Evolutionary conservation across 1,140 invertebrate species (phyloP).

Genomic region (Pachypsylla venusta): DNA sequence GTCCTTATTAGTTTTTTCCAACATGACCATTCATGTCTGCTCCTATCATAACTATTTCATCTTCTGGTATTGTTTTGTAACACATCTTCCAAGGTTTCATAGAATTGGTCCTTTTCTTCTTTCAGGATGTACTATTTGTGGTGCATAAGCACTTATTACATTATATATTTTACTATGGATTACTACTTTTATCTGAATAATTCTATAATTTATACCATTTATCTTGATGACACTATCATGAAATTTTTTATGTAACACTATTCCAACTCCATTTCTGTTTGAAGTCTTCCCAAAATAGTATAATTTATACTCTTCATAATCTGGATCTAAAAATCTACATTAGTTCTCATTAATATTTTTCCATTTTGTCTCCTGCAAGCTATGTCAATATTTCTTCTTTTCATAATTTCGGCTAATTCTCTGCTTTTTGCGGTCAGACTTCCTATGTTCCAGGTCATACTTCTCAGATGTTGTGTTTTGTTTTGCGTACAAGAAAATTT

Average conservation of each 20-base stretch:
- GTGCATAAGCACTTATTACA: slow-evolving; percentile 1
- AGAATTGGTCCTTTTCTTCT: background rate
- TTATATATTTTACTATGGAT: background rate
- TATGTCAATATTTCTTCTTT: background rate
- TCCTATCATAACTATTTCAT: background rate
- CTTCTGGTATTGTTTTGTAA: background rate
- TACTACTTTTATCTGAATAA: background rate
- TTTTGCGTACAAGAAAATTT: background rate
- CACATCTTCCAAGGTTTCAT: background rate
- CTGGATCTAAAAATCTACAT: background rate
- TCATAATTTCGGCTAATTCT: background rate
- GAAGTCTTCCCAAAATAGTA: background rate
- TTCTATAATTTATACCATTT: background rate
- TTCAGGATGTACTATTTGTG: background rate
- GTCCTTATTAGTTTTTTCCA: background rate
- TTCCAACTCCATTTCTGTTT: background rate
- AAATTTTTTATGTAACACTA: background rate
- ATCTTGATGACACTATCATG: background rate
- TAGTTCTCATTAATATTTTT: background rate
- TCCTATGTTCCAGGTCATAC: background rate
- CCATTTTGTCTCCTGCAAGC: slow-evolving; percentile 3
- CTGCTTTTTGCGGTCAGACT: background rate
- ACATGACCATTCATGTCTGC: slow-evolving; percentile 6
- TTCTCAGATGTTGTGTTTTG: background rate
- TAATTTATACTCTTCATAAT: background rate